Base-by-base conservation (phyloP, 2,888 invertebrate species). In the Rotaria socialis region DNA sequence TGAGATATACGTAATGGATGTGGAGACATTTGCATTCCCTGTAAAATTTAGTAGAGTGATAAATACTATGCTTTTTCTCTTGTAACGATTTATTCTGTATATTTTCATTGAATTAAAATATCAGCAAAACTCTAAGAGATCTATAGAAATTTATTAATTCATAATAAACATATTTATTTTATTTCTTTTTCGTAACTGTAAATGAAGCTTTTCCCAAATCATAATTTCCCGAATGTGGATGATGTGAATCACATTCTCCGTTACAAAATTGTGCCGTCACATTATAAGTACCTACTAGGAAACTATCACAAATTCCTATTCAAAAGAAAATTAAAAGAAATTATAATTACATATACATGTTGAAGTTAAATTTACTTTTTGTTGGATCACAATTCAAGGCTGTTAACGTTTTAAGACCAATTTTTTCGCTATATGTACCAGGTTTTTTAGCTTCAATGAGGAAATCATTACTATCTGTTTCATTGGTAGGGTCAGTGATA, bases 181-280 rank as follows among this genome's bases (percentile, higher is more conserved):
- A 67, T 67, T 67, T 67, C 67, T 67, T 67, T 67, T 67, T 67
- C 5, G 67, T 67, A 85, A 86, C 85, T 22, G 88, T 88, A 87
- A 90, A 90, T 19, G 87, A 88, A 43, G 88, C 87, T 24, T 87
- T 60, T 24, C 86, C 85, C 85, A 88, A 88, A 86, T 89, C 89
- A 85, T 89, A 89, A 41, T 89, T 88, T 67, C 88, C 85, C 86
- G 89, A 90, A 88, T 90, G 89, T 19, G 90, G 90, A 85, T 90
- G 90, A 22, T 88, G 88, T 85, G 90, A 90, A 85, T 89, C 89
- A 87, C 90, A 90, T 85, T 90, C 89, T 14, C 89, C 90, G 86
- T 90, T 89, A 86, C 90, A 90, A 74, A 90, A 87, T 75, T 89
- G 90, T 35, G 89, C 87, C 87, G 88, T 89, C 1, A 89, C 88